A percentile compares a stretch with the other conserved stretches of the same genome.
Evolutionary conservation across 2,113 vertebrate genomes (phyloP).

Genomic region (Tapirus terrestris): DNA sequence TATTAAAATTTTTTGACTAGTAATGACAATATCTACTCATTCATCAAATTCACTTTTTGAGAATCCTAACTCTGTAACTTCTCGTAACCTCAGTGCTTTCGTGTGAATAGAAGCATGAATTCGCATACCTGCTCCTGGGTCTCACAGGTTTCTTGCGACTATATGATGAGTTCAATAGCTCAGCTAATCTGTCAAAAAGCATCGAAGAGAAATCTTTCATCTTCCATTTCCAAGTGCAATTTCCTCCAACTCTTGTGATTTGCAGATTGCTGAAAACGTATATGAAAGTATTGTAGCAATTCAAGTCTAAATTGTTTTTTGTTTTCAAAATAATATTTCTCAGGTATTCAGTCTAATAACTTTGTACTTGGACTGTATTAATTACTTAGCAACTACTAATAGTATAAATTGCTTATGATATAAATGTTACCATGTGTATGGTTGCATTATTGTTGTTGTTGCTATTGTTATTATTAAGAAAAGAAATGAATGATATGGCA

Average conservation of each 20-base stretch:
- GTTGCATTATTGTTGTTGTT: background rate
- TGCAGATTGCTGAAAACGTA: background rate
- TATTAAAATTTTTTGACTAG: conserved; percentile 1
- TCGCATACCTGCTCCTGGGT: background rate
- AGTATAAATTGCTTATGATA: background rate
- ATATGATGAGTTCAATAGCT: background rate
- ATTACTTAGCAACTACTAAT: background rate
- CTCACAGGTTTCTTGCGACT: background rate
- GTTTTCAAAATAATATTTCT: conserved; percentile 1
- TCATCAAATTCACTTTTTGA: background rate
- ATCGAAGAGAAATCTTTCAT: background rate
- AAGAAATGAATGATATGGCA: background rate
- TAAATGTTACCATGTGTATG: background rate
- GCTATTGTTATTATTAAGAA: background rate
- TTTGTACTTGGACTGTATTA: background rate
- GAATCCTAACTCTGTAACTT: background rate
- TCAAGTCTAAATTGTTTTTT: background rate
- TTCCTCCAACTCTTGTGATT: background rate
- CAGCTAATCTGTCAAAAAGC: background rate
- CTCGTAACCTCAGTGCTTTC: background rate
- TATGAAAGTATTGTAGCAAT: background rate
- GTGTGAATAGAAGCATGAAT: background rate
- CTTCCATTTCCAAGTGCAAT: background rate
- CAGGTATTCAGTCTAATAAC: background rate
- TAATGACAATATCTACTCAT: background rate